Evolutionary conservation across 2,888 invertebrate genomes (phyloP), one percentile per base, ranked within the genome.

Genomic region (Polymixis lichenea): DNA sequence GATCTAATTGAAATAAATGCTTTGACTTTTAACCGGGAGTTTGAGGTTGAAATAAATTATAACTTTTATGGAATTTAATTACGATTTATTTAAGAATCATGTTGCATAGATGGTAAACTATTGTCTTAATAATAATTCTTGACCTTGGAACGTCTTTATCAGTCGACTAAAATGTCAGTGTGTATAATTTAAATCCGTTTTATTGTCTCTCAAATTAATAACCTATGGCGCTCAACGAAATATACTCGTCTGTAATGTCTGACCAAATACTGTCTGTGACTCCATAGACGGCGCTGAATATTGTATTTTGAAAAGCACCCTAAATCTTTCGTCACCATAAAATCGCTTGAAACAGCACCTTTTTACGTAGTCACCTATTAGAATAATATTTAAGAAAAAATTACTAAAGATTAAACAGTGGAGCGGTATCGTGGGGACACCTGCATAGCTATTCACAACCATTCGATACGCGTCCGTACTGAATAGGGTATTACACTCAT

Each of bases 221-320:
- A 66, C 19, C 6, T 22, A 43, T 62, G 69, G 61, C 83, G 69
- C 81, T 83, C 83, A 78, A 72, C 69, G 19, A 55, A 68, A 56
- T 53, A 62, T 7, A 55, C 4, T 43, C 38, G 22, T 32, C 43
- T 38, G 17, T 43, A 49, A 32, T 72, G 19, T 60, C 15, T 22
- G 13, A 58, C 43, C 38, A 43, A 72, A 43, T 71, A 68, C 32
- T 32, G 3, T 38, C 38, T 38, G 38, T 38, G 38, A 13, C 11
- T 53, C 38, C n/a, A n/a, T 25, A 38, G 1, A 32, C 17, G 25
- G 2, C 17, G 6, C 15, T 6, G 6, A n/a, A 53, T 53, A 19
- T 13, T 13, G 5, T 28, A 15, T 25, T 4, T 53, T 38, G 8
- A 51, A 60, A 60, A 32, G 49, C 80, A 71, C 53, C 13, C 2